These are phyloP conservation scores for Steinernema feltiae DNA, from an alignment of 1,140 invertebrate species.

Conservation along the genomic window DNA sequence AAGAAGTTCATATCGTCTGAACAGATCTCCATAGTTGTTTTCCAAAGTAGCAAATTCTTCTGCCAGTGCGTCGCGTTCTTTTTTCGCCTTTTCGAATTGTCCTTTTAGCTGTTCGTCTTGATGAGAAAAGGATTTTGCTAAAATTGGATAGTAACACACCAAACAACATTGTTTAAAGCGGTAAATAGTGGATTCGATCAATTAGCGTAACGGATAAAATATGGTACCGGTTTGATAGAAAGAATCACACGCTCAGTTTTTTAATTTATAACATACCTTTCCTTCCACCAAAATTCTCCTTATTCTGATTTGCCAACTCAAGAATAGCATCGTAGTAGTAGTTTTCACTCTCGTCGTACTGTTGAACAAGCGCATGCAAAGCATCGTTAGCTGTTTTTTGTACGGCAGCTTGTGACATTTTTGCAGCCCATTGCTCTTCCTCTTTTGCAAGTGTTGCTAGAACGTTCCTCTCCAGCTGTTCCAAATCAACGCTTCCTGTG, in stretches of 20 bases:
- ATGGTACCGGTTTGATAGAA: no score
- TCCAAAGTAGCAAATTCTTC: neutral
- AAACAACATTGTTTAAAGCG: neutral
- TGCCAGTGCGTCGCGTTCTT: neutral
- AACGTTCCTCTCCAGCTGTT: neutral
- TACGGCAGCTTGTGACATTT: no score
- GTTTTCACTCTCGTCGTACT: neutral
- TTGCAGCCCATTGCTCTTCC: neutral
- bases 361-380: neutral
- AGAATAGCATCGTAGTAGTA: neutral
- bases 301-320: neutral
- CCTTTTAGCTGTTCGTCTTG: neutral
- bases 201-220: no score
- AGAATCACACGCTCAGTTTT: neutral
- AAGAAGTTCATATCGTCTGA: neutral
- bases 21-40: conserved; percentile 5
- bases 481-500: neutral
- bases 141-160: neutral
- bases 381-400: neutral
- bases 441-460: neutral
- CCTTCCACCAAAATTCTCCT: neutral
- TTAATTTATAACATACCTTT: neutral
- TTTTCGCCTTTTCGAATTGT: neutral
- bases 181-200: no score
- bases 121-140: neutral